A percentile compares a stretch with the other conserved stretches of the same genome.
These are phyloP conservation scores for Dryobotodes eremita DNA, from an alignment of 2,888 invertebrate genomes.

Conservation along the genomic window DNA sequence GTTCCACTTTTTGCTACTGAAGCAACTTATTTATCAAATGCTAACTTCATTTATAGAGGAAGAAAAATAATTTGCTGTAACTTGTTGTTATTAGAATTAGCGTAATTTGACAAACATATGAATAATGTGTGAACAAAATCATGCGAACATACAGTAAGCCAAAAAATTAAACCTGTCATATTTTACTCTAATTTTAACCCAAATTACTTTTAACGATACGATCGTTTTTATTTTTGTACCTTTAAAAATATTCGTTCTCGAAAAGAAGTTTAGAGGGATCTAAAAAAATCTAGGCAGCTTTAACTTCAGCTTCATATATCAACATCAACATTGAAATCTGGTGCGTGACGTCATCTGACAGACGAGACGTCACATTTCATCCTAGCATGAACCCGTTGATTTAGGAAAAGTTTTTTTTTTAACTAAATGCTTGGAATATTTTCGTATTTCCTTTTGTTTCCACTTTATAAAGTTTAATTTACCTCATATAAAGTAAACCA, in stretches of 20 bases:
- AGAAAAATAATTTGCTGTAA: background rate
- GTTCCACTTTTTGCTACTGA: background rate
- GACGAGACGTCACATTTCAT: slow-evolving; percentile 45
- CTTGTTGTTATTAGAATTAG: background rate
- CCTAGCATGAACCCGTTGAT: slow-evolving; percentile 31
- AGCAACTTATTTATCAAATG: background rate
- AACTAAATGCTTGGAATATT: background rate
- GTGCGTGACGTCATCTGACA: slow-evolving; percentile 61
- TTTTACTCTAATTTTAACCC: slow-evolving; percentile 5
- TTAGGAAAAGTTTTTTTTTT: slow-evolving; percentile 22
- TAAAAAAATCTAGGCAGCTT: slow-evolving; percentile 36
- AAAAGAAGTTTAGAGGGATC: background rate
- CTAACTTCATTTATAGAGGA: background rate
- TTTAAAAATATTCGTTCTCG: background rate
- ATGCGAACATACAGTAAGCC: background rate
- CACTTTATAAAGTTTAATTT: background rate
- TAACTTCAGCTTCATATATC: slow-evolving; percentile 64
- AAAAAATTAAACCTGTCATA: slow-evolving; percentile 19
- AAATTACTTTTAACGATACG: background rate
- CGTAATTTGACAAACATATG: background rate
- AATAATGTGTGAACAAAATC: slow-evolving; percentile 9
- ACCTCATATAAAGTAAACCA: background rate
- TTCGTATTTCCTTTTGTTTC: background rate
- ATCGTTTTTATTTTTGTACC: slow-evolving; percentile 11
- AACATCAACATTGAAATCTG: slow-evolving; percentile 64